Conservation (phyloP, 2,113 vertebrate genomes). For the Oxygymnocypris stewartii region DNA sequence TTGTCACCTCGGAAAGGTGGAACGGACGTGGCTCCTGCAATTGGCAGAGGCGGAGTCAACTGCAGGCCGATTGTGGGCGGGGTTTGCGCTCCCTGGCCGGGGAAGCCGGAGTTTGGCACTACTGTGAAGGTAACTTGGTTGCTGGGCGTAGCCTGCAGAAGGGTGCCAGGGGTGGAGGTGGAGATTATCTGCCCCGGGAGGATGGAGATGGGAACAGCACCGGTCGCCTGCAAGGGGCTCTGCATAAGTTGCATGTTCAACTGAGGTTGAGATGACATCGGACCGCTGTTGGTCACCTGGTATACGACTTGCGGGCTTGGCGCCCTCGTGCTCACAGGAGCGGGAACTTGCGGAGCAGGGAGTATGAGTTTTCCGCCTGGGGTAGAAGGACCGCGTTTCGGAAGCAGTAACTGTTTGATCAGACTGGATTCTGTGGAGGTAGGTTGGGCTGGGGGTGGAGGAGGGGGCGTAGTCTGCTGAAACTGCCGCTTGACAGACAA, state of each 20-base stretch:
- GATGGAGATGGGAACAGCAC: slow-evolving; percentile 89
- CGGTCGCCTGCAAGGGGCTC: slow-evolving; percentile 68
- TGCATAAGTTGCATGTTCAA: slow-evolving; percentile 95
- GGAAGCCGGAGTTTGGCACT: slow-evolving; percentile 97
- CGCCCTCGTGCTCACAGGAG: slow-evolving; percentile 86
- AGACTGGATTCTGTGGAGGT: slow-evolving; percentile 95
- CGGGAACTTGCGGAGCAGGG: slow-evolving; percentile 95
- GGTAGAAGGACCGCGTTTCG: slow-evolving; percentile 94
- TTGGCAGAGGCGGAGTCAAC: slow-evolving; percentile 79
- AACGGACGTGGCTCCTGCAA: slow-evolving; percentile 76
- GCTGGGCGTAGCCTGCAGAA: slow-evolving; percentile 90
- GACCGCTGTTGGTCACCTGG: slow-evolving; percentile 86
- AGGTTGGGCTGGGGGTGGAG: slow-evolving; percentile 77
- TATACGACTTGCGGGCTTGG: slow-evolving; percentile 93
- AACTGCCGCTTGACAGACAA: slow-evolving; percentile 92
- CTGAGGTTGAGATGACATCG: slow-evolving; percentile 83
- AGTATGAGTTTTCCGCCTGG: slow-evolving; percentile 98
- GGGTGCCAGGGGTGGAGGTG: slow-evolving; percentile 85
- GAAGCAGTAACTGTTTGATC: slow-evolving; percentile 98
- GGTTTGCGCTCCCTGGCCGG: slow-evolving; percentile 84
- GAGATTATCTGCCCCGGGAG: slow-evolving; percentile 93
- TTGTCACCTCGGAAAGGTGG: slow-evolving; percentile 96
- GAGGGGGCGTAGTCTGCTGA: slow-evolving; percentile 76
- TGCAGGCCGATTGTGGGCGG: slow-evolving; percentile 84
- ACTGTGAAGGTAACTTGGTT: slow-evolving; percentile 98